These are phyloP conservation scores for Drosophila bocqueti DNA, from an alignment of 1,140 invertebrate genomes.

Conservation along the genomic window DNA sequence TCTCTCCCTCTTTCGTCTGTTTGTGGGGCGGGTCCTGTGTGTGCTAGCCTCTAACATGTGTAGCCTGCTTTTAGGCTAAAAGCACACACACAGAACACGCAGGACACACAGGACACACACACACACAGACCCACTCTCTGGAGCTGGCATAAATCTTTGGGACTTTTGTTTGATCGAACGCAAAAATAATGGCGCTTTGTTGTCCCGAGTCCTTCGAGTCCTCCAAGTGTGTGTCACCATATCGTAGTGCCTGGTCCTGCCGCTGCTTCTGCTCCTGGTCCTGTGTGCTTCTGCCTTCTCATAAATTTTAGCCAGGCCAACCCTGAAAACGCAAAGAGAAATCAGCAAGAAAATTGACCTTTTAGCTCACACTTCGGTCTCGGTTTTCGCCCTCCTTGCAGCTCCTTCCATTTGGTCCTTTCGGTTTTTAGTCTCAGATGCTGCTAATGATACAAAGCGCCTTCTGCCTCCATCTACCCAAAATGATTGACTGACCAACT, in stretches of 20 bases:
- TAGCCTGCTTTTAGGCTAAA: constrained; percentile 73
- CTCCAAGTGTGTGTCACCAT: constrained; percentile 10
- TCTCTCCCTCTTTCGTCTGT: constrained; percentile 3
- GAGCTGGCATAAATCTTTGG: constrained; percentile 68
- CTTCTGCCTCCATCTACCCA: constrained; percentile 5
- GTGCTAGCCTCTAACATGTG: constrained; percentile 59
- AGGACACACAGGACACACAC: constrained; percentile 2
- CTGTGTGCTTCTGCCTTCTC: constrained; percentile 40
- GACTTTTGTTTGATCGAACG: constrained; percentile 80
- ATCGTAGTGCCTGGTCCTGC: constrained; percentile 6
- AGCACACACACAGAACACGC: constrained; percentile 29
- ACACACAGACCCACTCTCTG: constrained; percentile 15
- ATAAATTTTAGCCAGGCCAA: constrained; percentile 62
- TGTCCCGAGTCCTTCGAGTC: constrained; percentile 30
- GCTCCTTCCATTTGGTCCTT: neutral
- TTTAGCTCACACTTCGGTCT: constrained; percentile 41
- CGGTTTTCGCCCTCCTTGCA: neutral
- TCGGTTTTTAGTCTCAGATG: constrained; percentile 15
- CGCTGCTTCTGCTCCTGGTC: neutral
- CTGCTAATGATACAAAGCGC: constrained; percentile 68
- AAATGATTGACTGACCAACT: constrained; percentile 39
- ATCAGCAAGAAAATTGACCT: constrained; percentile 76
- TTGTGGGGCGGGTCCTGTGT: constrained; percentile 22
- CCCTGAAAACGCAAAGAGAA: constrained; percentile 52
- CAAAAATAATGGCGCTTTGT: constrained; percentile 80